These are phyloP conservation scores for Hecatera dysodea DNA, from an alignment of 2,888 invertebrate species.

Conservation along the genomic window DNA sequence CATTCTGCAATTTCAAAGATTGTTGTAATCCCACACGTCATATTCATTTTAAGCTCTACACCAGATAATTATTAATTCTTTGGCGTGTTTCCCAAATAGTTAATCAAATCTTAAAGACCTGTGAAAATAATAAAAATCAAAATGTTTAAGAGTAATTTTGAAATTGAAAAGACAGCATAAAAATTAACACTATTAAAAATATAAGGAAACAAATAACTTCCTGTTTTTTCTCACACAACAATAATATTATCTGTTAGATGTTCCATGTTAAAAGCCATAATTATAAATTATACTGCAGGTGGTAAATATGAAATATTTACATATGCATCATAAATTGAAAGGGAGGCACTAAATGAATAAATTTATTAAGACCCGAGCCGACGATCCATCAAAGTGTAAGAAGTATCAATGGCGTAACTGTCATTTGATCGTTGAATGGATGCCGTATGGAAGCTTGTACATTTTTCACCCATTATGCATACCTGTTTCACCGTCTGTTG, in stretches of 20 bases:
- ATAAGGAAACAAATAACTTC: constrained; percentile 39
- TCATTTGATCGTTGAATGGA: constrained; percentile 42
- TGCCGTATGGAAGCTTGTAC: constrained; percentile 20
- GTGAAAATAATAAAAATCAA: too few species aligned
- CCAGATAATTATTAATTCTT: neutral
- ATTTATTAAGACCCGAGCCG: constrained; percentile 27
- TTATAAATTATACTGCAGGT: constrained; percentile 58
- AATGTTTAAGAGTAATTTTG: neutral
- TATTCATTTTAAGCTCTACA: too few species aligned
- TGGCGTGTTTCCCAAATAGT: neutral
- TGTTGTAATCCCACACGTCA: too few species aligned
- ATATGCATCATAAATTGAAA: constrained; percentile 34
- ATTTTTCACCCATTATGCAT: constrained; percentile 27
- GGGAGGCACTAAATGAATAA: constrained; percentile 43
- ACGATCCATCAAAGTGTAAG: constrained; percentile 45
- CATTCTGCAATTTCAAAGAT: neutral
- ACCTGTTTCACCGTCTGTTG: constrained; percentile 15
- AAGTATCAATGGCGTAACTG: constrained; percentile 47
- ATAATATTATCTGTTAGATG: constrained; percentile 40
- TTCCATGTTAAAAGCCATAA: constrained; percentile 47
- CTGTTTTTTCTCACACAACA: constrained; percentile 29
- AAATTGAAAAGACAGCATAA: neutral
- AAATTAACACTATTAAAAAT: constrained; percentile 10
- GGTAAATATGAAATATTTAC: constrained; percentile 56
- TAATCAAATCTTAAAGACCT: neutral